A percentile compares a stretch with the other conserved stretches of the same genome.
Conservation (phyloP, 2,888 invertebrate species). For the Lasioglossum calceatum region DNA sequence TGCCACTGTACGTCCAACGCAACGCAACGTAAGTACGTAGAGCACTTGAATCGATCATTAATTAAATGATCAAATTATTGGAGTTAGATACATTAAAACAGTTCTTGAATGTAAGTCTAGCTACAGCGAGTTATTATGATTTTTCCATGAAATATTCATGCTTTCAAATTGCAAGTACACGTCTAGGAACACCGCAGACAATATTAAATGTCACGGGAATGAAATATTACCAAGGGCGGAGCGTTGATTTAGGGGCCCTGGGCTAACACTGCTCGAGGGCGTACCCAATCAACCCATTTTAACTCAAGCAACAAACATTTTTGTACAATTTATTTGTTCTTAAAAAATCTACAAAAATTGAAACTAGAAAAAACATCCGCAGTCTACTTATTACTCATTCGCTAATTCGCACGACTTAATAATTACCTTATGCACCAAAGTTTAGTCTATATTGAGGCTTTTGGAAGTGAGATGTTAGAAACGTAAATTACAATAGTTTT, state of each 20-base stretch:
- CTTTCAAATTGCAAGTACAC: background rate
- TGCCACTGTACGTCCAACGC: background rate
- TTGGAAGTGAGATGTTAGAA: background rate
- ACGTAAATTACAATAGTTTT: background rate
- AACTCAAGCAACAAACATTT: too few relatives aligned
- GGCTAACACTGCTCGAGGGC: too few relatives aligned
- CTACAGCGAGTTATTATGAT: background rate
- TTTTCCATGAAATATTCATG: background rate
- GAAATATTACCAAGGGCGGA: background rate
- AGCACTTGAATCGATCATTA: background rate
- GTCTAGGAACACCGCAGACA: background rate
- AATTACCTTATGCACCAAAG: background rate
- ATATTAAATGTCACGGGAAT: background rate
- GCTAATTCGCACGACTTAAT: background rate
- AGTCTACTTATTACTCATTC: background rate
- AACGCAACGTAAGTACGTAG: too few relatives aligned
- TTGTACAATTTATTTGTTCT: too few relatives aligned
- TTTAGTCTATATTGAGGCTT: background rate
- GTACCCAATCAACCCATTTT: too few relatives aligned
- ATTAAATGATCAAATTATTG: background rate
- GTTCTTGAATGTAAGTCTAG: background rate
- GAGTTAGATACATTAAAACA: background rate
- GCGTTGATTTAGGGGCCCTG: too few relatives aligned
- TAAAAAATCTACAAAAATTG: too few relatives aligned
- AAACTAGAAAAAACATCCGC: too few relatives aligned